A percentile compares a stretch with the other conserved stretches of the same genome.
Conservation (phyloP, 2,797 vertebrate genomes). For the Enteromius treurensis region DNA sequence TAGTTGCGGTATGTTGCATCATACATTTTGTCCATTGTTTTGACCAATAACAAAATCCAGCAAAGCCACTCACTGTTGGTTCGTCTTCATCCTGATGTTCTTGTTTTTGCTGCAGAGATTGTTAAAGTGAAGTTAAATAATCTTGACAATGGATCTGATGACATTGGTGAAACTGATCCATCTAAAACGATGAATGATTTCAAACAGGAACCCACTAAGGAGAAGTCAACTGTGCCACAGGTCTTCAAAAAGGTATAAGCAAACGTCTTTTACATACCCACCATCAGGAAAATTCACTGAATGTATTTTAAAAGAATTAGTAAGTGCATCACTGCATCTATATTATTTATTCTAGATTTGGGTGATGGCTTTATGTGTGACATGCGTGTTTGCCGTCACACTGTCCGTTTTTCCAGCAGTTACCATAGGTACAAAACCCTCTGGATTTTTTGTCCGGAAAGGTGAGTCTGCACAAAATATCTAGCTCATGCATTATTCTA, state of each 20-base stretch:
- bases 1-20: conserved; percentile 25
- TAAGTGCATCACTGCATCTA: neutral
- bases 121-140: conserved; percentile 38
- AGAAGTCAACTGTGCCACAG: conserved; percentile 58
- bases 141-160: neutral
- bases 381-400: conserved; percentile 81
- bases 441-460: conserved; percentile 38
- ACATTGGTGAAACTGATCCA: neutral
- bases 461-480: conserved; percentile 26
- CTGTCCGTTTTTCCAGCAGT: conserved; percentile 83
- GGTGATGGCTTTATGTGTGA: conserved; percentile 79
- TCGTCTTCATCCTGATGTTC: neutral
- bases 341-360: conserved; percentile 76
- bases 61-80: neutral
- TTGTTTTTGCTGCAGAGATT: conserved; percentile 27
- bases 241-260: conserved; percentile 73
- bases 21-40: neutral
- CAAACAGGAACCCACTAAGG: neutral
- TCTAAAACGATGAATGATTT: neutral
- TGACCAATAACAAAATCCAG: neutral
- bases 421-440: conserved; percentile 73
- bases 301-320: neutral
- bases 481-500: neutral
- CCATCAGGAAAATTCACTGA: neutral
- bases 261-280: neutral